These are phyloP conservation scores for Drosophila busckii DNA, from an alignment of 1,140 invertebrate genomes.

Conservation along the genomic window DNA sequence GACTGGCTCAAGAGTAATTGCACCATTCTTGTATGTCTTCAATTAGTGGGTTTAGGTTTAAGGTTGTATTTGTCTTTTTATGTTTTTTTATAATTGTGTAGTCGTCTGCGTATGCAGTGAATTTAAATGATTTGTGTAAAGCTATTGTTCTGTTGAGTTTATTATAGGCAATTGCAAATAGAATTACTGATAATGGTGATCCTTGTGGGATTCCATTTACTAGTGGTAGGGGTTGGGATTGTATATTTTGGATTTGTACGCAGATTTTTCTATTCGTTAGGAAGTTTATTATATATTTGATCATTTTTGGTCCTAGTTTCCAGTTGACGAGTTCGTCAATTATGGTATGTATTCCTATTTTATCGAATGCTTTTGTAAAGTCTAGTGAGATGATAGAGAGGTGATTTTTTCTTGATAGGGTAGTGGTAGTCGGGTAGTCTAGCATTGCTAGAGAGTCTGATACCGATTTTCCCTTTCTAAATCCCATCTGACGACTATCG, in stretches of 20 bases:
- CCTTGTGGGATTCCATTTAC: slow-evolving; percentile 4
- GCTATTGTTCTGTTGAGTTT: slow-evolving; percentile 1
- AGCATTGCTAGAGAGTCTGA: slow-evolving; percentile 9
- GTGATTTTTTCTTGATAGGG: slow-evolving; percentile 8
- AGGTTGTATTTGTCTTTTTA: too few species aligned
- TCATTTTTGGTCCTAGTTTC: neutral
- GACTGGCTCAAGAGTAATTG: neutral
- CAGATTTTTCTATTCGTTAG: neutral
- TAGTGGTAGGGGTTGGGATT: neutral
- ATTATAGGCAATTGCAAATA: slow-evolving; percentile 1
- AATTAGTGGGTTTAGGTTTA: slow-evolving; percentile 1
- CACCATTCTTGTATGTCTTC: slow-evolving; percentile 5
- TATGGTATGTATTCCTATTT: slow-evolving; percentile 5
- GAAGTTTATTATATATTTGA: slow-evolving; percentile 2
- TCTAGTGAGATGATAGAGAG: slow-evolving; percentile 1
- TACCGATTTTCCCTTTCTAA: too few species aligned
- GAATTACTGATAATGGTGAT: slow-evolving; percentile 4
- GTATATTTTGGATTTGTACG: neutral
- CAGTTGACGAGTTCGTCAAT: slow-evolving; percentile 1
- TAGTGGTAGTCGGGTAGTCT: slow-evolving; percentile 9
- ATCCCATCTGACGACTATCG: slow-evolving; percentile 11
- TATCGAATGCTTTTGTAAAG: slow-evolving; percentile 9
- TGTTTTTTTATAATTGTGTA: slow-evolving; percentile 6
- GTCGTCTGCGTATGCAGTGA: slow-evolving; percentile 3
- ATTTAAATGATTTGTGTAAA: slow-evolving; percentile 2